Conservation (phyloP, 1,140 invertebrate species). For the Bombus terrestris region DNA sequence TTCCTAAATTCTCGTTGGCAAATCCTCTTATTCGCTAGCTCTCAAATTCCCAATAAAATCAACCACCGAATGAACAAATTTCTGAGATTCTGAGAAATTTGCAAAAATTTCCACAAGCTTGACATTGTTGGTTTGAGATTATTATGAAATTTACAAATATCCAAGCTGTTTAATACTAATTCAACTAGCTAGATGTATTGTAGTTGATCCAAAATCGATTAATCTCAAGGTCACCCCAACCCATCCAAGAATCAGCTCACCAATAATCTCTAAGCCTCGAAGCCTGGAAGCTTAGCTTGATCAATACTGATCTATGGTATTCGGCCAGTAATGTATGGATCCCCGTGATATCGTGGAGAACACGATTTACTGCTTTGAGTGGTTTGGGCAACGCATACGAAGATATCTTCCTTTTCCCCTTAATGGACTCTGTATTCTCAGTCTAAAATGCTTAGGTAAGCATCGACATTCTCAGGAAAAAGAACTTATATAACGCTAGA, state of each 20-base stretch:
- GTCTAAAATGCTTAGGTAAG: background rate
- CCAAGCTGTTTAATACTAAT: background rate
- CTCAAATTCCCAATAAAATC: background rate
- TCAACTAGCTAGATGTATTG: background rate
- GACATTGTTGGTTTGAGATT: background rate
- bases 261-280: conserved; percentile 8
- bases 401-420: background rate
- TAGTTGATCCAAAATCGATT: background rate
- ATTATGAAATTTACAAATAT: background rate
- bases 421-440: background rate
- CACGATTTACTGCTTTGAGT: conserved; percentile 11
- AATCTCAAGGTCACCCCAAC: background rate
- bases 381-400: background rate
- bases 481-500: background rate
- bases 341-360: background rate
- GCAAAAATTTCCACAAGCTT: background rate
- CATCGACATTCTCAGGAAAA: too few relatives aligned
- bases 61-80: background rate
- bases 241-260: background rate
- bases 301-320: conserved; percentile 28
- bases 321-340: conserved; percentile 11
- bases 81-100: background rate
- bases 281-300: conserved; percentile 3
- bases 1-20: background rate
- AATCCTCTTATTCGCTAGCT: background rate